Percentiles rank a stretch among this genome's conserved stretches.
phyloP scores from a whole-genome alignment of 2,113 vertebrate species.

The Ivindomyrus marchei region DNA sequence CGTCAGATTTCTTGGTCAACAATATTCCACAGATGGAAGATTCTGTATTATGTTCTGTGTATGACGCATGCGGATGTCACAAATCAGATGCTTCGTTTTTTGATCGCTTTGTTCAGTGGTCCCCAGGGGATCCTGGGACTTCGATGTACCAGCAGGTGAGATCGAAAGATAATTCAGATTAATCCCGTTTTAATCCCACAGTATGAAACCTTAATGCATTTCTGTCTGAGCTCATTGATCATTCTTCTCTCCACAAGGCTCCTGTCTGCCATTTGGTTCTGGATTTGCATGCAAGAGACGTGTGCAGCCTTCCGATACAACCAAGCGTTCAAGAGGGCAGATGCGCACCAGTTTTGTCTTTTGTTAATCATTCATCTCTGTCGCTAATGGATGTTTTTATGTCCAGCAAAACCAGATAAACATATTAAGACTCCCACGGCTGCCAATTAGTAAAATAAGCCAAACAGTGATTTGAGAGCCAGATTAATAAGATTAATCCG shows the following conservation, averaged over 20 bases:
- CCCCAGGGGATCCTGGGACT: slow-evolving; percentile 4
- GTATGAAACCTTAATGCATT: slow-evolving; percentile 41
- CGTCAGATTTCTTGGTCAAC: background rate
- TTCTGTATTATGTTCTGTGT: background rate
- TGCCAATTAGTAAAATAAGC: slow-evolving; percentile 16
- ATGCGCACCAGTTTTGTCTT: background rate
- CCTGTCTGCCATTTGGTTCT: slow-evolving; percentile 13
- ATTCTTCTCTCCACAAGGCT: background rate
- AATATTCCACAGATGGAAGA: background rate
- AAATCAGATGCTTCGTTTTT: background rate
- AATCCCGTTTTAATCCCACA: slow-evolving; percentile 40
- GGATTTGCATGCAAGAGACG: slow-evolving; percentile 18
- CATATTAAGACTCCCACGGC: slow-evolving; percentile 21
- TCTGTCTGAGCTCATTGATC: slow-evolving; percentile 47
- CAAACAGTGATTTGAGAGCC: slow-evolving; percentile 4
- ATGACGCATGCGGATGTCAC: background rate
- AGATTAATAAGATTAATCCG: background rate
- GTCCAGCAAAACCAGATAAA: background rate
- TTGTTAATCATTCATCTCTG: background rate
- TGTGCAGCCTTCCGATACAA: background rate
- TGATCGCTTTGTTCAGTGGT: background rate
- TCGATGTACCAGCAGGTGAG: slow-evolving; percentile 33
- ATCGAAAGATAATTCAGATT: slow-evolving; percentile 38
- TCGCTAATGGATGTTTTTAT: background rate
- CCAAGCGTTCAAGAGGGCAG: background rate